phyloP scores from a whole-genome alignment of 2,888 invertebrate species.

The Rhagophthalmus giganteus region DNA sequence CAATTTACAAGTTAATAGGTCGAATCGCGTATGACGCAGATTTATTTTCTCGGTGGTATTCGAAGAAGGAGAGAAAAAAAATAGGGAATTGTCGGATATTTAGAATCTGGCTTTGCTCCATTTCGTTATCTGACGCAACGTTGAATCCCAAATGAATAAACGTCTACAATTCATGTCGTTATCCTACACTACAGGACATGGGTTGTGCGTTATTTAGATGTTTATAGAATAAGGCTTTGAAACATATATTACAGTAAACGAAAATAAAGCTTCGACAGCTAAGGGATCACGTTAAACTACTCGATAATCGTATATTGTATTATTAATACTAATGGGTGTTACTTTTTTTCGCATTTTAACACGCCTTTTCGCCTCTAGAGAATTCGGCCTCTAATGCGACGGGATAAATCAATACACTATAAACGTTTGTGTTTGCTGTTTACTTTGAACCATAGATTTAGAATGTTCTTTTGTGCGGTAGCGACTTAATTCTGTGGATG shows the following conservation, averaged over 20 bases:
- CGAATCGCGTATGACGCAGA: too few relatives aligned
- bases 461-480: too few relatives aligned
- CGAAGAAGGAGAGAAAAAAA: too few relatives aligned
- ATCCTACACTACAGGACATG: conserved; percentile 5
- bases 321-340: neutral
- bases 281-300: conserved; percentile 3
- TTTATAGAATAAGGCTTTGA: conserved; percentile 7
- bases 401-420: too few relatives aligned
- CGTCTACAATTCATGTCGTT: conserved; percentile 11
- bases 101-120: neutral
- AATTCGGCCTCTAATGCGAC: too few relatives aligned
- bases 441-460: too few relatives aligned
- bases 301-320: neutral
- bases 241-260: conserved; percentile 4
- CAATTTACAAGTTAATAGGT: too few relatives aligned
- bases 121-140: conserved; percentile 4
- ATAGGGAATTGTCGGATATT: too few relatives aligned
- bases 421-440: too few relatives aligned
- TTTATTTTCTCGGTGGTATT: too few relatives aligned
- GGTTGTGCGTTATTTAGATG: conserved; percentile 10
- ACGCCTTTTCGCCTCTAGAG: too few relatives aligned
- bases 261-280: conserved; percentile 2
- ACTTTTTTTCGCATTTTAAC: neutral
- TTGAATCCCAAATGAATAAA: conserved; percentile 10
- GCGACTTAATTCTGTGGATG: too few relatives aligned